Evolutionary conservation across 2,888 invertebrate genomes (phyloP), one percentile per base, ranked within the genome.

Genomic region (Brachypalpus laphriformis): DNA sequence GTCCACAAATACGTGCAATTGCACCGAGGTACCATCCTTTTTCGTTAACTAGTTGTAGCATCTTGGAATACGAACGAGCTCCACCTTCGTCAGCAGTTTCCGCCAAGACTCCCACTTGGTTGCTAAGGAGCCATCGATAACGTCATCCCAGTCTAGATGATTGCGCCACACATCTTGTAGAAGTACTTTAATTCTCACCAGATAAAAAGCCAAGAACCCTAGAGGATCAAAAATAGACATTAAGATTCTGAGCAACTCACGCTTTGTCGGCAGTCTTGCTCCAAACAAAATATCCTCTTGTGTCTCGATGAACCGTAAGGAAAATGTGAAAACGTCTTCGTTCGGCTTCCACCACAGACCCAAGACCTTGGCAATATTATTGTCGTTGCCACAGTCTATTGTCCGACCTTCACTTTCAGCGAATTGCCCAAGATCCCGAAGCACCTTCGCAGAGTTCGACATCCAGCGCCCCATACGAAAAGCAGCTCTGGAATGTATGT

Each of bases 211-310:
- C 51, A 82, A 40, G 16, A 85, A 45, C 0, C 85, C 85, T 56
- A 87, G 28, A 3, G 87, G 86, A 51, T 86, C 81, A 51, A 87
- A 86, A 7, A 83, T 82, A 8, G 83, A 70, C 81, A 87, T 81
- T 7, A 85, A 1, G 16, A 75, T 37, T 56, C 78, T 31, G 0
- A 87, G 49, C 7, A 87, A 47, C 45, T 87, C 80, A 20, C 78
- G 51, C 37, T 87, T 87, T 0, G 82, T 87, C 2, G 86, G 82
- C 16, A 70, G 34, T 22, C 49, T 70, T 7, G 31, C n/a, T 40
- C 45, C 65, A 47, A 11, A 56, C 18, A 56, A 47, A 49, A 72
- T 9, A 20, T 61, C 28, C 9, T n/a, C n/a, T n/a, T 66, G 34
- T 34, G 31, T 20, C n/a, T 56, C 34, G 54, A 54, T 31, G 54